Percentiles rank a stretch among this genome's conserved stretches.
These are phyloP conservation scores for Lepus townsendii DNA, from an alignment of 2,797 vertebrate genomes.

Conservation along the genomic window DNA sequence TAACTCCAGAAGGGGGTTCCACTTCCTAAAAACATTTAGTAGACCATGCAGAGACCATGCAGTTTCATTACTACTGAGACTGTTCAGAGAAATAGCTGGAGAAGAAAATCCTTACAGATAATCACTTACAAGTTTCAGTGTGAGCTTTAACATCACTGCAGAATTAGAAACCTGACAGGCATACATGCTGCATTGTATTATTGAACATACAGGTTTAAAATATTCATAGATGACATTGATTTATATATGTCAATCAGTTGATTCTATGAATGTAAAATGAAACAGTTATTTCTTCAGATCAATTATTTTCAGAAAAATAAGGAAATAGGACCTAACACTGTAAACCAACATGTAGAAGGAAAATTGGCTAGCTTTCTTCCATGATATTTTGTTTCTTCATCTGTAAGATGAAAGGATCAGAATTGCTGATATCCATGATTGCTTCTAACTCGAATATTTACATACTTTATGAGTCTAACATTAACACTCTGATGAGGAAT, in stretches of 20 bases:
- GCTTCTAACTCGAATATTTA: background rate
- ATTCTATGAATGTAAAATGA: constrained; percentile 43
- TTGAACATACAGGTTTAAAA: background rate
- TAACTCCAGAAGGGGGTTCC: constrained; percentile 82
- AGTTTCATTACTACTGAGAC: constrained; percentile 71
- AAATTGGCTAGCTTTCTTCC: background rate
- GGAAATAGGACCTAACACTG: background rate
- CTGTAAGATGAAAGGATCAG: background rate
- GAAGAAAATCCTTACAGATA: constrained; percentile 68
- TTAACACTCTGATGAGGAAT: background rate
- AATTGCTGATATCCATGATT: background rate
- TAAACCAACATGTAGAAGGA: constrained; percentile 42
- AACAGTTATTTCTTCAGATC: constrained; percentile 3
- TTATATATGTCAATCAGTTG: background rate
- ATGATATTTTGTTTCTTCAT: background rate
- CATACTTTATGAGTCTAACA: constrained; percentile 54
- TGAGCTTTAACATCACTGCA: constrained; percentile 22
- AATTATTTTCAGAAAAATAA: constrained; percentile 53
- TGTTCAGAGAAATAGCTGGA: constrained; percentile 59
- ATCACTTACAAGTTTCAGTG: constrained; percentile 3
- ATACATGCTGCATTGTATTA: background rate
- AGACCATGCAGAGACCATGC: constrained; percentile 69
- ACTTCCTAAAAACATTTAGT: constrained; percentile 81
- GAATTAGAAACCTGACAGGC: constrained; percentile 7
- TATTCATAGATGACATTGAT: background rate